Evolutionary conservation across 2,888 invertebrate genomes (phyloP), one percentile per base, ranked within the genome.

Genomic region (Tyria jacobaeae): DNA sequence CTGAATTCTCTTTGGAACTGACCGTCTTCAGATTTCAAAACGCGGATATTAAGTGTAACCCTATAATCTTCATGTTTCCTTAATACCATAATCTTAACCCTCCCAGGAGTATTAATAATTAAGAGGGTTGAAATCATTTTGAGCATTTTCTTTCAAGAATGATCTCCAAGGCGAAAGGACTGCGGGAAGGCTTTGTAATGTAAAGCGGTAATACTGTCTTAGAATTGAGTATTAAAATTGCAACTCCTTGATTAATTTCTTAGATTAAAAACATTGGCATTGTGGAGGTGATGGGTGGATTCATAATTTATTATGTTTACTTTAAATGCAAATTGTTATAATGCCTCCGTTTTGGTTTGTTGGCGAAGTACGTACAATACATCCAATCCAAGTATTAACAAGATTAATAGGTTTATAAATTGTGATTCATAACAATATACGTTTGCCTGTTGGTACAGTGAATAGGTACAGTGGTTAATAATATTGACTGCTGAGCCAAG

Each of bases 101-200:
- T 85, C 83, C 79, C 79, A 81, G 80, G 85, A 79, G 83, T 86
- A 89, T 90, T 90, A 89, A 89, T 91, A 89, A 90, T 91, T 88
- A 84, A 83, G 81, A 84, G 87, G 89, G 87, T 81, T 81, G 80
- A 85, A 79, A 82, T 86, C 81, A 85, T 84, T 82, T 74, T 64
- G 62, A 70, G 82, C 81, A 82, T 88, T 85, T 89, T 88, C 83
- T 86, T 84, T 81, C 70, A 76, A 81, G 84, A 80, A 85, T 87
- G 84, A 87, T 84, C 83, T 80, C 68, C 82, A 81, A 89, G 83
- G 83, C 57, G 56, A 41, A 65, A 69, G 68, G 57, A 59, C 49
- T 69, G 48, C 47, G 34, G 49, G n/a, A 51, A 34, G 57, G 55
- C 67, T 72, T 80, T 77, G 71, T 71, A 63, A 72, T 71, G 75